Evolutionary conservation across 2,113 vertebrate species (phyloP), one percentile per base, ranked within the genome.

Genomic region (Meriones unguiculatus): DNA sequence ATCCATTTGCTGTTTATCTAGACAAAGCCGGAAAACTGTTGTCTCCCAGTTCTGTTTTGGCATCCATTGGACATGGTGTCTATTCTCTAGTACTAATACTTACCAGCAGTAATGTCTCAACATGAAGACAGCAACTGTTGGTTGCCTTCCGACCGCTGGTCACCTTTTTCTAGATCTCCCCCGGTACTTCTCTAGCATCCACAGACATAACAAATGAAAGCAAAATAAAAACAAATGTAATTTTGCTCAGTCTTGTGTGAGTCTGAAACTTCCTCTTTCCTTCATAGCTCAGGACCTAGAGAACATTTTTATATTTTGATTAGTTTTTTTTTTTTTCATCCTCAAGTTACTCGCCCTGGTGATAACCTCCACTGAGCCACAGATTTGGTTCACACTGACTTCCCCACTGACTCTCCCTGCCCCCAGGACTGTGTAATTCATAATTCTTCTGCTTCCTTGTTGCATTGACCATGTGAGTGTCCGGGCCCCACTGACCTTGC

Each of bases 391-490:
- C 46, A 41, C 7, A 5, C n/a, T 57, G 38, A 57, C 18, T 7
- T 70, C 41, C 9, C 22, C 35, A 28, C 52, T 75, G 28, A 0
- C 7, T 32, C 28, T 0, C 65, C 35, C 52, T 32, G 11, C 25
- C 52, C 38, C 41, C 15, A 25, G 0, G 41, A 54, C 91, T 18
- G 2, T n/a, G 1, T 11, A 2, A 64, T 41, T 11, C 20, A 1
- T 11, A 2, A 57, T 41, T 11, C 20, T n/a, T 54, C 54, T 57
- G 46, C 41, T 5, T 7, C 28, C 14, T 64, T 35, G 5, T 59
- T 38, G 62, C 22, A 7, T 0, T 17, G 65, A 46, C 30, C 6
- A 1, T 12, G 22, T 22, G 5, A 22, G 7, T 57, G 9, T 2
- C 6, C 35, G 9, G 65, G 4, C 17, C 38, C 25, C 6, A 30